Base-by-base conservation (phyloP, 1,140 invertebrate genomes). In the Listronotus bonariensis region DNA sequence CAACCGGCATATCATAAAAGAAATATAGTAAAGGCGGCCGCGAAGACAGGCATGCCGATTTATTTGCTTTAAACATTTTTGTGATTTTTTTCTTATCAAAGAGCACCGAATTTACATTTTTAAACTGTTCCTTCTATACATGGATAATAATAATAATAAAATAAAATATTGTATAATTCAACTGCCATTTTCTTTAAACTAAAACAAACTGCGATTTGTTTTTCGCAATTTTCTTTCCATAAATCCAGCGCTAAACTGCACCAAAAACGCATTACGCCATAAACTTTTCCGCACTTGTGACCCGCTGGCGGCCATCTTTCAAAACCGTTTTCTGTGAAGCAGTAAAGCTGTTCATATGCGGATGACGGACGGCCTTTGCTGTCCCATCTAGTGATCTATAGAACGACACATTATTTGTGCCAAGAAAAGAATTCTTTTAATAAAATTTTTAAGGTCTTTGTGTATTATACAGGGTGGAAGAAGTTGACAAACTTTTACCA, bases 291-390 rank as follows among this genome's bases (percentile, higher is more conserved):
- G 60, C 60, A 63, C 60, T 55, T 17, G 45, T 63, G 60, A 60
- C 55, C 55, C 49, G 51, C 51, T 63, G 60, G 51, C 60, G 60
- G 60, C 52, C 60, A 63, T 63, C 60, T 63, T 63, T 63, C 60
- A 63, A 63, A 63, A 54, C 60, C 60, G 60, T 54, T 63, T 63
- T 63, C 60, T 63, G 60, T 63, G 60, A 63, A 63, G 60, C 60
- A 63, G 60, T 63, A 63, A 63, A 63, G 60, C 67, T 68, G 67
- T 63, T 63, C 67, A 64, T 64, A 64, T 68, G 54, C 43, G 61
- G 67, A 65, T 63, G 52, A 60, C 58, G 56, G 42, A 68, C 61
- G 60, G 49, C 59, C 61, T 49, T 7, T 18, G 36, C 41, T 34
- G 60, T 63, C 51, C 60, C 61, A 53, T 63, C 67, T 38, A 43